Conservation (phyloP, 2,888 invertebrate species). For the Patella ulyssiponensis region DNA sequence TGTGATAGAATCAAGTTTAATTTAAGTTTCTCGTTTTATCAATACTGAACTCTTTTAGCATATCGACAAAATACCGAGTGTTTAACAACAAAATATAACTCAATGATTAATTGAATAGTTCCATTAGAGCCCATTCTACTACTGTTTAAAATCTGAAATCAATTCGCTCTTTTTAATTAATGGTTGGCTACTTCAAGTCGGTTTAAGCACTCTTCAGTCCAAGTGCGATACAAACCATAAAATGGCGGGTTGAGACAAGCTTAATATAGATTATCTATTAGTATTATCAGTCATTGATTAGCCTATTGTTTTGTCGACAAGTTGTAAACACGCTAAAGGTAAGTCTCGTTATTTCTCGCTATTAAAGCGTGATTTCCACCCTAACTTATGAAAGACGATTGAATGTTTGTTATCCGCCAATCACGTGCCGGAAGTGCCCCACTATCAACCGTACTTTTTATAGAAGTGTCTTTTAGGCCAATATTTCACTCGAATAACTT, state of each 20-base stretch:
- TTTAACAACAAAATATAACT: constrained; percentile 11
- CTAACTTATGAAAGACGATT: constrained; percentile 7
- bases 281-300: constrained; percentile 1
- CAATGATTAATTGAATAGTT: not conserved
- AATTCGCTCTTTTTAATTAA: constrained; percentile 5
- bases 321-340: constrained; percentile 7
- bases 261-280: constrained; percentile 6
- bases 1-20: too few relatives aligned
- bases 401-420: constrained; percentile 9
- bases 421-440: constrained; percentile 1
- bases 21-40: not conserved
- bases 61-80: not conserved
- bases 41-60: not conserved
- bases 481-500: constrained; percentile 8
- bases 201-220: not conserved
- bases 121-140: not conserved
- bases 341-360: constrained; percentile 13
- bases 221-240: not conserved
- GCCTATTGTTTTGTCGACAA: constrained; percentile 7
- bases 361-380: constrained; percentile 13
- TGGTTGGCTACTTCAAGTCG: not conserved
- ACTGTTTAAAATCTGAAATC: not conserved
- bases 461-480: constrained; percentile 9
- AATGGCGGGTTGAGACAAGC: not conserved
- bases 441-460: not conserved